Evolutionary conservation across 2,113 vertebrate genomes (phyloP), one percentile per base, ranked within the genome.

Genomic region (Glaucidium brasilianum): DNA sequence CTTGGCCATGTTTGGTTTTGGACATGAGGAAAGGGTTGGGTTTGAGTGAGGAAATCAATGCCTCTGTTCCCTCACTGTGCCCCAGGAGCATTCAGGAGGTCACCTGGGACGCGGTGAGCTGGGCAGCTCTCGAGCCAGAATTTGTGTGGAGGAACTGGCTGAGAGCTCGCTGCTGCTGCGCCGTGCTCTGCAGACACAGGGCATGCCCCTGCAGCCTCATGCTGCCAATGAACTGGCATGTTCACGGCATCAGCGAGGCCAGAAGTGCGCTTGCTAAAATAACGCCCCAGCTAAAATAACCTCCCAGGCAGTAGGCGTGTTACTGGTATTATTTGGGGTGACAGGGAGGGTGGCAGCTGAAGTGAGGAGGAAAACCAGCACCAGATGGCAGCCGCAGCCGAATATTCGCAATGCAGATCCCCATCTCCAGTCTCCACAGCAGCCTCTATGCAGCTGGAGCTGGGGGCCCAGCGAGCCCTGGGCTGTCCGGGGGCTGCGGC

Each of bases 271-370:
- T 32, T 3, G 58, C 45, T 14, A 5, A 34, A 34, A 27, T 7
- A 26, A 50, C 26, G 29, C 7, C 29, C 4, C 12, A 18, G 52
- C 45, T 14, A 5, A 34, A 34, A 27, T 7, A 26, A 50, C 20
- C 35, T 5, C 35, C 4, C 12, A 2, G 2, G 2, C 3, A 11
- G 2, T 14, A 3, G 21, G 58, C 5, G 22, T 10, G 1, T 41
- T 12, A 5, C 18, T 2, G 41, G 32, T 47, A 16, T 20, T 12
- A 6, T 17, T 16, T 26, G 59, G 76, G 60, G 47, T 34, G 60
- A 21, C 6, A 0, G 49, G 37, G 17, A 53, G 47, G 18, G 37
- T 5, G 27, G 35, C 37, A 6, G 49, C 4, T 8, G 32, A 8
- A 23, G 32, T 3, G 39, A 35, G 39, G 39, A 66, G 5, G 77